Conservation (phyloP, 2,113 vertebrate species). For the Xiphias gladius region DNA sequence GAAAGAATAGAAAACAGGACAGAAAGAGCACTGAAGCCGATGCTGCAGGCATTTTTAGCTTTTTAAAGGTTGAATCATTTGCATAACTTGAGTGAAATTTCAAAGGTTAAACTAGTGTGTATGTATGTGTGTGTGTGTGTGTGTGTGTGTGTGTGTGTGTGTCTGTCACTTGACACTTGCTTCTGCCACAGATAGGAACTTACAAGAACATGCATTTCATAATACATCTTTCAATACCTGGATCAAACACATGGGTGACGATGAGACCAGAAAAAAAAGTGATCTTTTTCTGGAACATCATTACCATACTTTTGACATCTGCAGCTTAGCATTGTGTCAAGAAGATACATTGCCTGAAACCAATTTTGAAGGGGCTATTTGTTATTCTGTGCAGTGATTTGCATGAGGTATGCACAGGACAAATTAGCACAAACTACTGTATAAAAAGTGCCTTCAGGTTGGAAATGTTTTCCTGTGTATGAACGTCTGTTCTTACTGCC, state of each 20-base stretch:
- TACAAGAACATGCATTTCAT: slow-evolving; percentile 20
- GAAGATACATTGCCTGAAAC: slow-evolving; percentile 65
- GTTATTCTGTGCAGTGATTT: slow-evolving; percentile 61
- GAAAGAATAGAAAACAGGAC: slow-evolving; percentile 1
- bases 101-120: slow-evolving; percentile 62
- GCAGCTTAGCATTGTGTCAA: slow-evolving; percentile 69
- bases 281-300: slow-evolving; percentile 17
- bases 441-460: slow-evolving; percentile 22
- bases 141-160: slow-evolving; percentile 23
- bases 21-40: slow-evolving; percentile 17
- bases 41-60: slow-evolving; percentile 56
- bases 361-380: slow-evolving; percentile 63
- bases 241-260: slow-evolving; percentile 11
- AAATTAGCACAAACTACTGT: slow-evolving; percentile 49
- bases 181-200: slow-evolving; percentile 11
- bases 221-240: slow-evolving; percentile 4
- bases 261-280: not conserved
- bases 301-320: slow-evolving; percentile 70
- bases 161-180: slow-evolving; percentile 14
- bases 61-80: slow-evolving; percentile 75
- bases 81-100: slow-evolving; percentile 62
- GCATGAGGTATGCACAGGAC: slow-evolving; percentile 44
- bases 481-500: not conserved
- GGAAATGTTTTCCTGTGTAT: slow-evolving; percentile 25
- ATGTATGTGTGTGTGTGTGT: slow-evolving; percentile 17